Base-by-base conservation (phyloP, 2,113 vertebrate species). In the Mohoua ochrocephala region DNA sequence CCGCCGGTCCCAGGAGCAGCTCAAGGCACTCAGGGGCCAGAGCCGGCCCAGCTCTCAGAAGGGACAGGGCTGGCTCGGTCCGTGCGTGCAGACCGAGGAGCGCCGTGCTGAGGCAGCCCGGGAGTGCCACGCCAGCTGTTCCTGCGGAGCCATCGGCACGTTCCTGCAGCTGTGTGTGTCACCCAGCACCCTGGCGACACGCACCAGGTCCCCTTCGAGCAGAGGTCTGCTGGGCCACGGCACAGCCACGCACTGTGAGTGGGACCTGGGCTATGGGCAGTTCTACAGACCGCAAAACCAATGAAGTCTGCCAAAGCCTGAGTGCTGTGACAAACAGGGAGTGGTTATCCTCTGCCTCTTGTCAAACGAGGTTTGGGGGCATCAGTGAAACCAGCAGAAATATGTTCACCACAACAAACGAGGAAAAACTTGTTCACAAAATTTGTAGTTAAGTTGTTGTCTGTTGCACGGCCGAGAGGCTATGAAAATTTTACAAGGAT, bases 1-100 rank as follows among this genome's bases (percentile, higher is more conserved):
- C 13, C 13, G 39, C 21, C 37, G 2, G 65, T 2, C 7, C 15
- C 71, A 3, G 87, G 54, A 35, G 50, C 39, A 33, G 84, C 83
- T 37, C 45, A 1, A 10, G 8, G 75, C 83, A 1, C 35, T 0
- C 3, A 3, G 1, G 52, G 73, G 61, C 42, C 0, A 12, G 28
- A 17, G 45, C 13, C 5, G 14, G 63, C 23, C 37, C 78, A 0
- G 50, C 9, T 1, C 37, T 7, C 13, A 0, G n/a, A 17, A 20
- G n/a, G 75, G 84, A 11, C 12, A 3, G 57, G 19, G 56, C 49
- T 3, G 23, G 21, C 49, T 59, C n/a, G 1, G 39, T 0, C 52
- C 0, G 49, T 0, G 52, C 9, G 1, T 1, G 73, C 63, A 24
- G 42, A 10, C 0, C 2, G 33, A 49, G 65, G 19, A 45, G 33